A percentile compares a stretch with the other conserved stretches of the same genome.
These are phyloP conservation scores for Pollenia griseotomentosa DNA, from an alignment of 2,888 invertebrate species.

Conservation along the genomic window DNA sequence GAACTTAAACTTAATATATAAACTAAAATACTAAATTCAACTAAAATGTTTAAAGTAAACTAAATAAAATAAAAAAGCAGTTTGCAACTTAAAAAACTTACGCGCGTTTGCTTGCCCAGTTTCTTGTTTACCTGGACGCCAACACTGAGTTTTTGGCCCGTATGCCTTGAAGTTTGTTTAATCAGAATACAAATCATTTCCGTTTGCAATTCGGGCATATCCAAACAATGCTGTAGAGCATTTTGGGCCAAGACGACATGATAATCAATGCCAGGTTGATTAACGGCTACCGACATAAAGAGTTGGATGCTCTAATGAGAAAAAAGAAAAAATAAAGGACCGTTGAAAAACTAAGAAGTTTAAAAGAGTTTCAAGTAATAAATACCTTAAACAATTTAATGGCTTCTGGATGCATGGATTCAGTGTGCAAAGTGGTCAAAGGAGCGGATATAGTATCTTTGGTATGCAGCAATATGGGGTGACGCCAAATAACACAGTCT, in stretches of 20 bases:
- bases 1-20: slow-evolving; percentile 38
- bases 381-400: slow-evolving; percentile 95
- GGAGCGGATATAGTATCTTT: slow-evolving; percentile 96
- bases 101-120: slow-evolving; percentile 87
- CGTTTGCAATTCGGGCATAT: slow-evolving; percentile 94
- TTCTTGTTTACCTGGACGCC: slow-evolving; percentile 93
- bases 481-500: slow-evolving; percentile 96
- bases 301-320: slow-evolving; percentile 93
- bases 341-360: neutral
- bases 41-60: slow-evolving; percentile 61
- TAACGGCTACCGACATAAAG: slow-evolving; percentile 97
- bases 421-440: slow-evolving; percentile 94
- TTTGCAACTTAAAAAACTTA: slow-evolving; percentile 87
- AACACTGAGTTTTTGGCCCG: slow-evolving; percentile 91
- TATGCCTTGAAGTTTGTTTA: slow-evolving; percentile 95
- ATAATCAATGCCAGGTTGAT: slow-evolving; percentile 98
- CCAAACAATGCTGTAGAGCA: slow-evolving; percentile 95
- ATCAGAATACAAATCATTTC: slow-evolving; percentile 96
- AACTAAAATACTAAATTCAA: slow-evolving; percentile 51
- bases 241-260: slow-evolving; percentile 99
- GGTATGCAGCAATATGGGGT: slow-evolving; percentile 94
- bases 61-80: slow-evolving; percentile 80
- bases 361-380: neutral
- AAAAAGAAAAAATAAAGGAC: no score
- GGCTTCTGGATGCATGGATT: slow-evolving; percentile 94